Evolutionary conservation across 2,888 invertebrate species (phyloP), one percentile per base, ranked within the genome.

Genomic region (Hirtodrosophila confusa): DNA sequence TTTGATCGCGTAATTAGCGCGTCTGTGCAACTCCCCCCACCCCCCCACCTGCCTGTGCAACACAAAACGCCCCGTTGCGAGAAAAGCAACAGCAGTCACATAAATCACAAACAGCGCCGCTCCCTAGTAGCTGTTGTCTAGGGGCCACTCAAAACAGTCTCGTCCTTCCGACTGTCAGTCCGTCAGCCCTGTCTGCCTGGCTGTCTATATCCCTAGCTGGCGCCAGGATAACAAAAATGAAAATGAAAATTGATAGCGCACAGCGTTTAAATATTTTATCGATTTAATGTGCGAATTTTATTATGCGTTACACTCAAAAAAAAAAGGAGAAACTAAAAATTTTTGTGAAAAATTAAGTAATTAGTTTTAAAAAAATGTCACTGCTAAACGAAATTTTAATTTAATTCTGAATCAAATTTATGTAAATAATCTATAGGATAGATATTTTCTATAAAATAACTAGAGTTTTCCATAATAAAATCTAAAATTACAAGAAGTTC

Each of bases 181-280:
- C 3, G 3, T 27, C 27, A 27, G 27, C 3, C 39, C 69, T 44
- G 11, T 11, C 29, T 31, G 10, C 48, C 44, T 17, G 41, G 9
- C 17, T 39, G 35, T 11, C 29, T 48, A 43, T 37, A 39, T 39
- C 31, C 9, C 31, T 31, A 31, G 31, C 69, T 68, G 62, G 66
- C 76, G 77, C 77, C 77, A 67, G 61, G 58, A 51, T 54, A 62
- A 44, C 67, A 47, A 57, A 76, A 79, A 80, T 83, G 69, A 82
- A 82, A 82, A 85, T 85, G 79, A 79, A 85, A 87, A 87, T 87
- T 80, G 80, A 85, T 87, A 79, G 86, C 76, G 61, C 66, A 35
- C 23, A 62, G 37, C 70, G 70, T 67, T 80, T 86, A 78, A 80
- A 80, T 80, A 86, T 75, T 84, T 80, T 75, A 86, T 86, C 71